Conservation (phyloP, 2,888 invertebrate species). For the Nephrotoma appendiculata region DNA sequence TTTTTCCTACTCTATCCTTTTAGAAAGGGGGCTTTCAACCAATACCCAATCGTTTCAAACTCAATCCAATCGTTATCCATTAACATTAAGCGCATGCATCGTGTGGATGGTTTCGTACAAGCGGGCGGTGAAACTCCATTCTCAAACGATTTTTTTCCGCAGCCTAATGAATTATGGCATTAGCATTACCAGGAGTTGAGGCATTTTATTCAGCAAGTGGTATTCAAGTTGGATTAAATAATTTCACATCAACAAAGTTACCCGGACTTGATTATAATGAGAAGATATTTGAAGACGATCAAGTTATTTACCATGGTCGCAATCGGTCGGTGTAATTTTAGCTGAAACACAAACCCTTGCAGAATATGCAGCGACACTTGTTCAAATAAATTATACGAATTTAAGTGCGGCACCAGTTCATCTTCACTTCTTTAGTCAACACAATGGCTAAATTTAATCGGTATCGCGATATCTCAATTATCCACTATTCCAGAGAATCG, state of each 20-base stretch:
- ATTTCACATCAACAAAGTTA: slow-evolving; percentile 31
- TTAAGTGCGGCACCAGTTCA: slow-evolving; percentile 17
- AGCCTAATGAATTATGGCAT: slow-evolving; percentile 38
- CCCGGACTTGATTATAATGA: slow-evolving; percentile 24
- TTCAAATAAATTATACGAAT: slow-evolving; percentile 36
- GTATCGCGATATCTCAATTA: no score
- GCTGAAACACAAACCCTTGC: slow-evolving; percentile 41
- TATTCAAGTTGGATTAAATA: slow-evolving; percentile 56
- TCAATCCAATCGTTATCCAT: slow-evolving; percentile 46
- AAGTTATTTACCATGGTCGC: slow-evolving; percentile 26
- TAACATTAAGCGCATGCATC: no score
- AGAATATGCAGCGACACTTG: slow-evolving; percentile 37
- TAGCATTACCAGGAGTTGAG: slow-evolving; percentile 52
- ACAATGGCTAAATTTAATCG: no score
- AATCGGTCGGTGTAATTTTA: slow-evolving; percentile 45
- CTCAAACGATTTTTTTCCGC: slow-evolving; percentile 28
- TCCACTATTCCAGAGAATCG: slow-evolving; percentile 46
- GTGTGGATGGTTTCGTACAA: slow-evolving; percentile 43
- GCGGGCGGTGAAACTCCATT: slow-evolving; percentile 36
- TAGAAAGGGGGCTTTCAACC: slow-evolving; percentile 47
- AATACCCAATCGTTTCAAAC: slow-evolving; percentile 58
- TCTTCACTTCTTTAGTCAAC: no score
- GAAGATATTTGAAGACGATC: slow-evolving; percentile 34
- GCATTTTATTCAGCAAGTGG: slow-evolving; percentile 49
- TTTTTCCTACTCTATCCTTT: no score